These are phyloP conservation scores for Drosophila pectinifera DNA, from an alignment of 1,140 invertebrate genomes.

Conservation along the genomic window DNA sequence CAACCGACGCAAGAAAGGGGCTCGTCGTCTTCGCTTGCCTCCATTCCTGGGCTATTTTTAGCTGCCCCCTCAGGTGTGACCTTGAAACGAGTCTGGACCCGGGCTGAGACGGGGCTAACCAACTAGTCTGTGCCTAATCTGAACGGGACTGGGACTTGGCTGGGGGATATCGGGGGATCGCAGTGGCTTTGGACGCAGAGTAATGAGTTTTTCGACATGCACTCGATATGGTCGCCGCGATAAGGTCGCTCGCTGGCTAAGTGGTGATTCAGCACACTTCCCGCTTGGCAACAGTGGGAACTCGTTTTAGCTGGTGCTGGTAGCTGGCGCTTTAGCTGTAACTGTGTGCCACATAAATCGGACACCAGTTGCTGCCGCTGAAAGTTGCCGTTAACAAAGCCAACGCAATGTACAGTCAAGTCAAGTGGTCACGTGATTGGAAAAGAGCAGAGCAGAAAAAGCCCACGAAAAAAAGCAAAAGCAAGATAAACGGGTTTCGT, in stretches of 20 bases:
- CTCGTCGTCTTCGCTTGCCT: conserved; percentile 48
- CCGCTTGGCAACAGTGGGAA: conserved; percentile 50
- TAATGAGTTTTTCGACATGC: conserved; percentile 54
- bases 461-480: conserved; percentile 32
- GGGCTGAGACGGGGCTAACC: not conserved
- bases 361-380: conserved; percentile 29
- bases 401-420: conserved; percentile 59
- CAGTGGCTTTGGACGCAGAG: conserved; percentile 6
- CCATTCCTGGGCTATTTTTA: conserved; percentile 45
- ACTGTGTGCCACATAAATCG: conserved; percentile 46
- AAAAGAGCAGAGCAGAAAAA: conserved; percentile 15
- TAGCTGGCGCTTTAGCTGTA: conserved; percentile 1
- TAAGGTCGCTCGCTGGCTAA: conserved; percentile 30
- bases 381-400: conserved; percentile 59
- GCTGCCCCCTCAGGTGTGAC: conserved; percentile 23
- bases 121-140: not conserved
- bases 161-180: conserved; percentile 6
- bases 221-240: conserved; percentile 28
- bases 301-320: no score
- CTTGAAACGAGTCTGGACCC: conserved; percentile 26
- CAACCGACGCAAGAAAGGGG: conserved; percentile 43
- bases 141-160: not conserved
- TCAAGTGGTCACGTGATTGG: conserved; percentile 52
- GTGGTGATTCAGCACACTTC: conserved; percentile 43
- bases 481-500: conserved; percentile 50